Conservation (phyloP, 2,888 invertebrate genomes). For the Cataglyphis livida region DNA sequence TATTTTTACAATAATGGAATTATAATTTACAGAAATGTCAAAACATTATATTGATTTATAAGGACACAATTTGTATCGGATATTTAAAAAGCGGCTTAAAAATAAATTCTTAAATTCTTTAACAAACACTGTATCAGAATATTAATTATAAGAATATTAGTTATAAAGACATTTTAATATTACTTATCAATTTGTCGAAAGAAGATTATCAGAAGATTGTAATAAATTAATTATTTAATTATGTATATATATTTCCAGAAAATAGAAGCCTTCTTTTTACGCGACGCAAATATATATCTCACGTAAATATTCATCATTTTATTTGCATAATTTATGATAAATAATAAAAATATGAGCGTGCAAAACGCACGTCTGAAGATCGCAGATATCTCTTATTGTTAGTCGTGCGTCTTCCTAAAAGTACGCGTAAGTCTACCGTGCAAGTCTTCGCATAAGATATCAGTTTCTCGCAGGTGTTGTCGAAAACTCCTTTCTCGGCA, state of each 20-base stretch:
- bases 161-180: not conserved
- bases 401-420: constrained; percentile 65
- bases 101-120: constrained; percentile 4
- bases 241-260: not conserved
- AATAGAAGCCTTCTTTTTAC: not conserved
- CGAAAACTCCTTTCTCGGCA: constrained; percentile 16
- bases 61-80: not conserved
- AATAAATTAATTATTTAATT: not conserved
- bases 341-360: constrained; percentile 6
- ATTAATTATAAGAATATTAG: too few species aligned
- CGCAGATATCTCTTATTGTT: constrained; percentile 38
- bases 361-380: not conserved
- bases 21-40: not conserved
- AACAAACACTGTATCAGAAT: not conserved
- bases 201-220: not conserved
- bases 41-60: not conserved
- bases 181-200: not conserved
- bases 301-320: not conserved
- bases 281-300: not conserved
- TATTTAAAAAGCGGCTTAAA: not conserved
- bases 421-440: constrained; percentile 58
- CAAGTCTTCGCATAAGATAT: constrained; percentile 63
- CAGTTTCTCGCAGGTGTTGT: constrained; percentile 68
- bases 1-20: not conserved
- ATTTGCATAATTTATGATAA: constrained; percentile 1